Evolutionary conservation across 2,888 invertebrate species (phyloP).

Genomic region (Branchinecta sandiegonensis): DNA sequence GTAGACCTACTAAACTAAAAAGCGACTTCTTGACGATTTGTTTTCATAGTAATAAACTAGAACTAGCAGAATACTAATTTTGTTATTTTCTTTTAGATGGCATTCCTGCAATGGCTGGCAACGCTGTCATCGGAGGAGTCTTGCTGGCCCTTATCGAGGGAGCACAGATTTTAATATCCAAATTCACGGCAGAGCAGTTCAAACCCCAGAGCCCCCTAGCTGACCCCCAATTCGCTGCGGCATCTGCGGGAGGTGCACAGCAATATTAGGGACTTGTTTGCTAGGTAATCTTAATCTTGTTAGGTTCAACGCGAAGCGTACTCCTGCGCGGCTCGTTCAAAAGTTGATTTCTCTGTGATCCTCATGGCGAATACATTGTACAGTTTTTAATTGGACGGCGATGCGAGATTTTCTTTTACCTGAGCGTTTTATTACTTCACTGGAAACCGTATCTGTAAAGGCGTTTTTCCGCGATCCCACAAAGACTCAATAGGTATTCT

Average conservation of each 20-base stretch:
- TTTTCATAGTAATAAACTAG: too few species aligned
- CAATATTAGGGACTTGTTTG: background rate
- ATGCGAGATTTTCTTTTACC: too few species aligned
- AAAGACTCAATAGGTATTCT: too few species aligned
- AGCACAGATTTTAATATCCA: constrained; percentile 81
- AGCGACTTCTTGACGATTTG: background rate
- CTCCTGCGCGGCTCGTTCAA: too few species aligned
- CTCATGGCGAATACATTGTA: too few species aligned
- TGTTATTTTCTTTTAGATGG: constrained; percentile 35
- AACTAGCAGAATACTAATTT: background rate
- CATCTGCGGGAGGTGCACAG: background rate
- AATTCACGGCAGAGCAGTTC: constrained; percentile 82
- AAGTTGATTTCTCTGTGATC: too few species aligned
- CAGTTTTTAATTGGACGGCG: too few species aligned
- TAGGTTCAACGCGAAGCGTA: too few species aligned
- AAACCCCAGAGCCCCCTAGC: constrained; percentile 53
- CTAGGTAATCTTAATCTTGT: too few species aligned
- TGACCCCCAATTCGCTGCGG: background rate
- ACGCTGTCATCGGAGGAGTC: constrained; percentile 89
- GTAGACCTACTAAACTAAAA: constrained; percentile 18
- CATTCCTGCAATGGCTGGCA: constrained; percentile 52
- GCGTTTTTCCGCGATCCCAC: too few species aligned
- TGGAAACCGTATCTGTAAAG: too few species aligned
- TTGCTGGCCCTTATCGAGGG: constrained; percentile 94
- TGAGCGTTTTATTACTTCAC: too few species aligned